A percentile compares a stretch with the other conserved stretches of the same genome.
phyloP scores from a whole-genome alignment of 2,113 vertebrate genomes.

The Rhinogobius similis region DNA sequence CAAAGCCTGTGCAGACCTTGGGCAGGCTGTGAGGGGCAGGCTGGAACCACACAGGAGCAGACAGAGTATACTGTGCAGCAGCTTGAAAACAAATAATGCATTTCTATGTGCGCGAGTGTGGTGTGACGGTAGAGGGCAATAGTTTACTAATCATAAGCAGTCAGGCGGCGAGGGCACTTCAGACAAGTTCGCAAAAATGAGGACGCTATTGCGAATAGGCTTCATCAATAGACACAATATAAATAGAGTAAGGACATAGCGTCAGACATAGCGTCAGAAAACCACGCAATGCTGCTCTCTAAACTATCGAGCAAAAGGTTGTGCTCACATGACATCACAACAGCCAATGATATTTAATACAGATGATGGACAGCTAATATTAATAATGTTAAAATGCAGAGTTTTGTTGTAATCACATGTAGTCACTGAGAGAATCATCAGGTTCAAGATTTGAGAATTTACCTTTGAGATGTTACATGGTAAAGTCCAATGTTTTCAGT shows the following conservation, averaged over 20 bases:
- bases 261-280: too few species aligned
- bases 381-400: too few species aligned
- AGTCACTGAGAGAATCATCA: too few species aligned
- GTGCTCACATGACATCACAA: too few species aligned
- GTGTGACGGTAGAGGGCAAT: slow-evolving; percentile 44
- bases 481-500: too few species aligned
- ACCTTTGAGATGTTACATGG: too few species aligned
- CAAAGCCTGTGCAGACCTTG: slow-evolving; percentile 54
- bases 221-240: background rate
- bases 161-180: slow-evolving; percentile 63
- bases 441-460: too few species aligned
- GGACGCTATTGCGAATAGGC: background rate
- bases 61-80: background rate
- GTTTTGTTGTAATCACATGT: too few species aligned
- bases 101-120: slow-evolving; percentile 24
- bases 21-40: slow-evolving; percentile 24
- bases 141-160: slow-evolving; percentile 72
- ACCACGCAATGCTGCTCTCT: background rate
- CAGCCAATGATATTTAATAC: too few species aligned
- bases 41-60: slow-evolving; percentile 14
- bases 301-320: too few species aligned
- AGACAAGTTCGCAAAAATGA: slow-evolving; percentile 50
- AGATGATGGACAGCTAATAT: too few species aligned
- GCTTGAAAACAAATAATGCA: slow-evolving; percentile 35
- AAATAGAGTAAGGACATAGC: background rate